Evolutionary conservation across 2,888 invertebrate species (phyloP), one percentile per base, ranked within the genome.

Genomic region (Dryococelus australis): DNA sequence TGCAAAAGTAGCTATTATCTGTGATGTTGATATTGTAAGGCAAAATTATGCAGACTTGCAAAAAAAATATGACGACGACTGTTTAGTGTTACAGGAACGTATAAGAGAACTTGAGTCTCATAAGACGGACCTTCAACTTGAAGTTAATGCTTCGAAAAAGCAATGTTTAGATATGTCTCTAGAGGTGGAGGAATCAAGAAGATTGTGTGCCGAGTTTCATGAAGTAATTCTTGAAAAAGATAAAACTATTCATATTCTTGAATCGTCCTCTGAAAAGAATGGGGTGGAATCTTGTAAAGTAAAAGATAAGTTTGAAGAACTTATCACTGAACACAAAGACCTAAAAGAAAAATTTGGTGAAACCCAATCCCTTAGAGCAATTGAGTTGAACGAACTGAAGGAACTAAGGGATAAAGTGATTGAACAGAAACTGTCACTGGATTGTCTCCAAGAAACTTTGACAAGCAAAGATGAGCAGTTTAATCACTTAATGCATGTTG

Each of bases 401-500:
- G 83, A 83, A 20, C 20, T 83, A 10, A 8, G 13, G 43, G n/a
- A 10, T 12, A 83, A 43, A 8, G 4, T 35, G 13, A 27, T n/a
- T 10, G 83, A 28, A 35, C 20, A 35, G 43, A n/a, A 28, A 35
- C n/a, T 9, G 26, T 20, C 13, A 10, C 83, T 83, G 20, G 28
- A 28, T 27, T 16, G 12, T 43, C n/a, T 28, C 10, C 13, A 83
- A 12, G 35, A 35, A 27, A 43, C 5, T 43, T 28, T 83, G 83
- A 35, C 43, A 2, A 27, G 35, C 16, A 83, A 83, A n/a, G 35
- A 83, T 9, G 20, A 92, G 89, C 93, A 93, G 89, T 91, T 94
- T 87, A 91, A 91, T 4, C 92, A 92, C 85, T 88, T 93, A 12
- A 90, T 92, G 80, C 89, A 91, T 10, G 92, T 92, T 13, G 26